Conservation (phyloP, 1,140 invertebrate species). For the Atta cephalotes region DNA sequence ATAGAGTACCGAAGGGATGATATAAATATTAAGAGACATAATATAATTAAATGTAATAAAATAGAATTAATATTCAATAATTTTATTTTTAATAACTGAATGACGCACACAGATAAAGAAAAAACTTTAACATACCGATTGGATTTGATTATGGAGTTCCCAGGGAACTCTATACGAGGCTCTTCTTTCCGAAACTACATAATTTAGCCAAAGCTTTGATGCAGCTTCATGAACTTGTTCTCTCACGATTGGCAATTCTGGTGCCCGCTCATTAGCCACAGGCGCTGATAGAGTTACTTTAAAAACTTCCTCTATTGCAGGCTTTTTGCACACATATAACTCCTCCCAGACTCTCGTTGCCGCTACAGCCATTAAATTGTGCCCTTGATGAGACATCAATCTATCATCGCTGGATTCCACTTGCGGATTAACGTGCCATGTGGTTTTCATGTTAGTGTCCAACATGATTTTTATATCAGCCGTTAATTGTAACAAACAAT, state of each 20-base stretch:
- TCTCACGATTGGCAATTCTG: slow-evolving; percentile 92
- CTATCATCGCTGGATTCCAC: slow-evolving; percentile 91
- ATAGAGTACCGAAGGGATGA: too few relatives aligned
- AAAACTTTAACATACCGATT: slow-evolving; percentile 88
- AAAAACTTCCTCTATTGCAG: slow-evolving; percentile 97
- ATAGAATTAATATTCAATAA: too few relatives aligned
- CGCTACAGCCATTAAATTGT: slow-evolving; percentile 95
- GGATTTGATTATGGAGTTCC: slow-evolving; percentile 97
- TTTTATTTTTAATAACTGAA: slow-evolving; percentile 2
- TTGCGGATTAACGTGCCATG: slow-evolving; percentile 95
- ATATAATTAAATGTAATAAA: too few relatives aligned
- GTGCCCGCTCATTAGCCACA: slow-evolving; percentile 91
- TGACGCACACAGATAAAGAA: background rate
- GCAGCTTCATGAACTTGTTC: slow-evolving; percentile 95
- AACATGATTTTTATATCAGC: slow-evolving; percentile 95
- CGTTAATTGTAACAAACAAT: slow-evolving; percentile 97
- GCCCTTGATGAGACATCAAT: slow-evolving; percentile 92
- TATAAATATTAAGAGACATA: too few relatives aligned
- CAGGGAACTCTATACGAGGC: slow-evolving; percentile 94
- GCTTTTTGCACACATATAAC: slow-evolving; percentile 98
- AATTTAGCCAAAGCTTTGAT: slow-evolving; percentile 95
- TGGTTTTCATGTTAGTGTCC: slow-evolving; percentile 92
- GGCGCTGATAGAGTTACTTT: slow-evolving; percentile 93
- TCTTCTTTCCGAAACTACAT: slow-evolving; percentile 96
- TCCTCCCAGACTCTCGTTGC: slow-evolving; percentile 98